A percentile compares a stretch with the other conserved stretches of the same genome.
Conservation (phyloP, 2,797 vertebrate genomes). For the Liasis olivaceus region DNA sequence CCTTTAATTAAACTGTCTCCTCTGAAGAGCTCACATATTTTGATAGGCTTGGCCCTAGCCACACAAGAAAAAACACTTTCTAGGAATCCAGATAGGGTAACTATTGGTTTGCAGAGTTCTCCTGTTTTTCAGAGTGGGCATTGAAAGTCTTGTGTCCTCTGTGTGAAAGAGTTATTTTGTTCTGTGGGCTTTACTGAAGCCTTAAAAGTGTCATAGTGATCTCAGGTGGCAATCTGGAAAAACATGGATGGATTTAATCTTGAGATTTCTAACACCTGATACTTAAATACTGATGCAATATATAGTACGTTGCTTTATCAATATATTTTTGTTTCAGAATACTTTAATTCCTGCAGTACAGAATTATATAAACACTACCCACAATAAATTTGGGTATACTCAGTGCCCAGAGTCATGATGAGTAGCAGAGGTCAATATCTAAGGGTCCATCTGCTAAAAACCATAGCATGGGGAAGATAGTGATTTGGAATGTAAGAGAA, state of each 20-base stretch:
- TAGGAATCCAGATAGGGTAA: not conserved
- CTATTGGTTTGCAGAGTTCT: not conserved
- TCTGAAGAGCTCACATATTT: not conserved
- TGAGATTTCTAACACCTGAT: not conserved
- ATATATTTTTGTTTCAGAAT: not conserved
- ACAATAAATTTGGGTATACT: too few species aligned
- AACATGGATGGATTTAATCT: not conserved
- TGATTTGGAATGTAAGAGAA: too few species aligned
- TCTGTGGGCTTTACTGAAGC: too few species aligned
- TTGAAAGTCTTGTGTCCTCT: not conserved
- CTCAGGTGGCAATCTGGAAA: not conserved
- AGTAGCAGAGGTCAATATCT: too few species aligned
- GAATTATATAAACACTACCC: not conserved
- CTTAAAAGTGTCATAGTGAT: not conserved
- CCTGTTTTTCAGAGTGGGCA: not conserved
- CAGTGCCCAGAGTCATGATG: too few species aligned
- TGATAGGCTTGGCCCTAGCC: not conserved
- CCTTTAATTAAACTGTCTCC: not conserved
- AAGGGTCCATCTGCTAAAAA: too few species aligned
- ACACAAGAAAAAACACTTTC: not conserved
- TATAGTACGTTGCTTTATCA: not conserved
- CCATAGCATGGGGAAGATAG: too few species aligned
- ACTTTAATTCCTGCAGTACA: not conserved
- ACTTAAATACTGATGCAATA: not conserved
- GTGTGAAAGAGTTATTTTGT: not conserved